Conservation (phyloP, 2,113 vertebrate species). For the Sciurus niger region DNA sequence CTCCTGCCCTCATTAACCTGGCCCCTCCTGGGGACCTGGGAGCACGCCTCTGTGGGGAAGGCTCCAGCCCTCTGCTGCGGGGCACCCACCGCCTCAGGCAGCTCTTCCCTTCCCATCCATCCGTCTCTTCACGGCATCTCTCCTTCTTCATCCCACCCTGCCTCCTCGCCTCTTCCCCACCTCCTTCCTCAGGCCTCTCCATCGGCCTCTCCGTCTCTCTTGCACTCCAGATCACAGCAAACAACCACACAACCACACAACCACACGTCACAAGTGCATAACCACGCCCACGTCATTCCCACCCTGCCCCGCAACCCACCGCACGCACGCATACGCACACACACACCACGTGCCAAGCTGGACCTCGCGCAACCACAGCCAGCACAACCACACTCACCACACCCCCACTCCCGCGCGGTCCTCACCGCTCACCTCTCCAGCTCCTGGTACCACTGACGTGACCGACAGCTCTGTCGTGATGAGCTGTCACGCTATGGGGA, state of each 20-base stretch:
- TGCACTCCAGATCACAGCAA: neutral
- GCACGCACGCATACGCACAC: neutral
- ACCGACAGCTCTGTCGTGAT: neutral
- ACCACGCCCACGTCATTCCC: neutral
- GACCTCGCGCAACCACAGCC: neutral
- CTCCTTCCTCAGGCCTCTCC: neutral
- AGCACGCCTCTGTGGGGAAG: neutral
- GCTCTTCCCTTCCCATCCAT: neutral
- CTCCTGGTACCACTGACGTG: neutral
- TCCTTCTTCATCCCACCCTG: neutral
- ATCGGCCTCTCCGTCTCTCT: neutral
- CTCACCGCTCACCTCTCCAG: neutral
- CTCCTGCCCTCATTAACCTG: neutral
- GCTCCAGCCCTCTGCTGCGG: neutral
- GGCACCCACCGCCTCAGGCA: neutral
- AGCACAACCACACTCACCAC: neutral
- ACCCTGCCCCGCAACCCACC: too few species aligned
- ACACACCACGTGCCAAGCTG: neutral
- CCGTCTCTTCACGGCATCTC: neutral
- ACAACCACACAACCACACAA: fast-evolving
- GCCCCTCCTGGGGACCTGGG: neutral
- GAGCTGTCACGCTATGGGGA: neutral
- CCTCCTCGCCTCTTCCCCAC: neutral
- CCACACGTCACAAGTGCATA: too few species aligned
- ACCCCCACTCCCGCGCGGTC: fast-evolving